Evolutionary conservation across 1,140 invertebrate genomes (phyloP).

Genomic region (Fopius arisanus): DNA sequence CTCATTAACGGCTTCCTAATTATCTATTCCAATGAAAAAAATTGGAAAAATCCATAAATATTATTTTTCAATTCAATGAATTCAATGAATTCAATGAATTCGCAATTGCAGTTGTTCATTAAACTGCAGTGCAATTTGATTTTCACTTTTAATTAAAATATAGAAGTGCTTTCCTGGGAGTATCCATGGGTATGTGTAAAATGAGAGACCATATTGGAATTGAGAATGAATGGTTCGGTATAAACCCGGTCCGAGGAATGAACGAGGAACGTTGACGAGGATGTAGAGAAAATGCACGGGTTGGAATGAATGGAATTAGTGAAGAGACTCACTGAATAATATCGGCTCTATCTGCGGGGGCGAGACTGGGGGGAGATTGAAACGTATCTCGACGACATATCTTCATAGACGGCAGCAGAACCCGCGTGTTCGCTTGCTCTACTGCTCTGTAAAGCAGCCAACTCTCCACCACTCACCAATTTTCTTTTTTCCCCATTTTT

Average conservation of each 20-base stretch:
- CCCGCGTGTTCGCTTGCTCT: constrained; percentile 11
- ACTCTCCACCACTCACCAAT: constrained; percentile 9
- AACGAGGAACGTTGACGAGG: constrained; percentile 12
- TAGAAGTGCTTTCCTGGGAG: too few relatives aligned
- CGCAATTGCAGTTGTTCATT: too few relatives aligned
- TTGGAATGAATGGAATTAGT: constrained; percentile 65
- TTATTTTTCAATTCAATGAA: too few relatives aligned
- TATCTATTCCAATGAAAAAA: too few relatives aligned
- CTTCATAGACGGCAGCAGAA: constrained; percentile 57
- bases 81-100: too few relatives aligned
- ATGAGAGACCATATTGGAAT: background rate
- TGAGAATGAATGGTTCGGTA: constrained; percentile 1
- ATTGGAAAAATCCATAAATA: too few relatives aligned
- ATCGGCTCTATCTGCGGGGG: constrained; percentile 62
- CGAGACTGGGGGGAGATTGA: constrained; percentile 54
- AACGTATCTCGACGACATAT: constrained; percentile 61
- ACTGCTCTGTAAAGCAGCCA: constrained; percentile 26
- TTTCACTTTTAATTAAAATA: too few relatives aligned
- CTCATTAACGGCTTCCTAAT: too few relatives aligned
- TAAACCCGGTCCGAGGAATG: background rate
- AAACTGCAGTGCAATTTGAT: too few relatives aligned
- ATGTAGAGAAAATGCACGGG: constrained; percentile 28
- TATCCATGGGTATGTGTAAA: too few relatives aligned
- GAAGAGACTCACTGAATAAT: constrained; percentile 65
- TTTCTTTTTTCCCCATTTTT: constrained; percentile 25